These are phyloP conservation scores for Agrotis ipsilon DNA, from an alignment of 2,888 invertebrate species.

Conservation along the genomic window DNA sequence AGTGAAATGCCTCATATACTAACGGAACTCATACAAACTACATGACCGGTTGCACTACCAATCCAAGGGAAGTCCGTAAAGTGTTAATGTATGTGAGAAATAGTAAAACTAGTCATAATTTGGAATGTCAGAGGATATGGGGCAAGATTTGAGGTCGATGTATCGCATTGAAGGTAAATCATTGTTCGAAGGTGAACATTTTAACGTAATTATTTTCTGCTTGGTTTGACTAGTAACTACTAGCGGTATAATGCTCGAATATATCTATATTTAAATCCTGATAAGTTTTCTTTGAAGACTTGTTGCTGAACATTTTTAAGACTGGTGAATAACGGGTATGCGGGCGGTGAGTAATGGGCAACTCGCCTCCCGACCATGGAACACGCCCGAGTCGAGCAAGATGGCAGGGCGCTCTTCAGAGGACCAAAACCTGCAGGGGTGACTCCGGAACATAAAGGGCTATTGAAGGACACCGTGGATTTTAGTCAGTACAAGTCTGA, in stretches of 20 bases:
- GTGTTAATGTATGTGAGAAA: constrained; percentile 59
- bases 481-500: too few relatives aligned
- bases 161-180: constrained; percentile 51
- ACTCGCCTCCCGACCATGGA: too few relatives aligned
- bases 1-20: constrained; percentile 11
- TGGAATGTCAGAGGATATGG: constrained; percentile 53
- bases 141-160: constrained; percentile 54
- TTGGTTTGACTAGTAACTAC: background rate
- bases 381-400: too few relatives aligned
- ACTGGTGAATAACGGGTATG: too few relatives aligned
- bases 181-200: constrained; percentile 54
- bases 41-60: background rate
- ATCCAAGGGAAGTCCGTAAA: constrained; percentile 35
- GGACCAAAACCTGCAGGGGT: too few relatives aligned
- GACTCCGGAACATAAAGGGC: too few relatives aligned
- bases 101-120: constrained; percentile 32
- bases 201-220: background rate
- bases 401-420: too few relatives aligned
- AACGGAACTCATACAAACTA: constrained; percentile 13
- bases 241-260: background rate
- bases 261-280: too few relatives aligned
- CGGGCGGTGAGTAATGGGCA: too few relatives aligned
- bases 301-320: too few relatives aligned
- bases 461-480: too few relatives aligned
- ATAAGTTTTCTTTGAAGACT: too few relatives aligned